Percentiles rank a stretch among this genome's conserved stretches.
These are phyloP conservation scores for Epistrophe grossulariae DNA, from an alignment of 2,888 invertebrate genomes.

Conservation along the genomic window DNA sequence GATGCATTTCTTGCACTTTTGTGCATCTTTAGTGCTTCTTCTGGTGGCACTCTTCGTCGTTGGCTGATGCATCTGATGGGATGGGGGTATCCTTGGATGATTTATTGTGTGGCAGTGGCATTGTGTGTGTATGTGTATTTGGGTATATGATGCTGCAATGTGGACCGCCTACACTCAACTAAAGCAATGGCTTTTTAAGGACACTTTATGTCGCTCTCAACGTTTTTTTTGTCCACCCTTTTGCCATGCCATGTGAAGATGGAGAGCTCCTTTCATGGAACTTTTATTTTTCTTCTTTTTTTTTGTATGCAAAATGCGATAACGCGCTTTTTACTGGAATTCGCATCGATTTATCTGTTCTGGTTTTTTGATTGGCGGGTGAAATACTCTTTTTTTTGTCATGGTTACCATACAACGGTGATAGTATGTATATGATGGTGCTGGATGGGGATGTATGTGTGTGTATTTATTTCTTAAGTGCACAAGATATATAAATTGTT, in stretches of 20 bases:
- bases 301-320: conserved; percentile 69
- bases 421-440: neutral
- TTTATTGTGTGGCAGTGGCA: conserved; percentile 63
- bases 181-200: conserved; percentile 75
- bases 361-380: conserved; percentile 74
- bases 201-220: conserved; percentile 59
- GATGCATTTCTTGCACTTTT: conserved; percentile 76
- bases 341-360: conserved; percentile 75
- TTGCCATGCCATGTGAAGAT: conserved; percentile 21
- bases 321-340: conserved; percentile 74
- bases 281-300: neutral
- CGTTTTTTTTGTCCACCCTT: conserved; percentile 47
- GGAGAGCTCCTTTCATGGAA: conserved; percentile 45
- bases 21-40: conserved; percentile 69
- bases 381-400: conserved; percentile 56
- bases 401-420: conserved; percentile 36
- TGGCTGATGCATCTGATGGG: conserved; percentile 52
- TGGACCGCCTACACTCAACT: conserved; percentile 73
- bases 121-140: conserved; percentile 27
- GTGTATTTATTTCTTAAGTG: neutral
- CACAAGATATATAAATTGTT: conserved; percentile 40
- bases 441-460: conserved; percentile 16
- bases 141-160: conserved; percentile 52
- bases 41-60: conserved; percentile 50
- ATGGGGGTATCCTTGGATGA: conserved; percentile 72